A percentile compares a stretch with the other conserved stretches of the same genome.
These are phyloP conservation scores for Blastobasis adustella DNA, from an alignment of 2,888 invertebrate species.

Conservation along the genomic window DNA sequence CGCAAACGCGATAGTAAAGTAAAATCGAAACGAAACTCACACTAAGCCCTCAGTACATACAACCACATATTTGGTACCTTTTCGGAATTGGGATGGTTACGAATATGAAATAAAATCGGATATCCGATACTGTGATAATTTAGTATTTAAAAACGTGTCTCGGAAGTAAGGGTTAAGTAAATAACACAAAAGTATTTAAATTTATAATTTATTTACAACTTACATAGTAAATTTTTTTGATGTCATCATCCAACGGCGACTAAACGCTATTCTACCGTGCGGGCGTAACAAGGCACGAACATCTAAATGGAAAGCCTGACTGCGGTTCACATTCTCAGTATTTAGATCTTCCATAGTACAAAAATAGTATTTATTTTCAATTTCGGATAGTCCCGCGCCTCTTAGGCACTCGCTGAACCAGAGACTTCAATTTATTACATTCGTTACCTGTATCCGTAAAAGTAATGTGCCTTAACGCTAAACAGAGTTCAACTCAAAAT, in stretches of 20 bases:
- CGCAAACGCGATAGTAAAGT: no score
- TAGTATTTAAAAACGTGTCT: no score
- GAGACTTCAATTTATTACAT: not conserved
- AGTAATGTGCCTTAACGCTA: constrained; percentile 10
- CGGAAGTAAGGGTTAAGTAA: no score
- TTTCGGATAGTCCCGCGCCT: not conserved
- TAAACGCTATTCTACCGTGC: constrained; percentile 12
- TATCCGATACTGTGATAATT: no score
- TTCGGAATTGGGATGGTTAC: no score
- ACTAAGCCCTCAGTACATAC: no score
- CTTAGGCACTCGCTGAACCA: not conserved
- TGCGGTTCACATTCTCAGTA: not conserved
- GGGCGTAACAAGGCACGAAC: constrained; percentile 24
- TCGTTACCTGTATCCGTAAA: constrained; percentile 1
- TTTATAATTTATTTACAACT: constrained; percentile 60
- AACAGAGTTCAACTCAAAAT: constrained; percentile 14
- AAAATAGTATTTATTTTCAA: not conserved
- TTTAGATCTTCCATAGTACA: not conserved
- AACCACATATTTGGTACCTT: no score
- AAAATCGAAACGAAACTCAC: no score
- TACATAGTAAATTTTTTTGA: constrained; percentile 42
- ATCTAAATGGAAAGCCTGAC: constrained; percentile 4
- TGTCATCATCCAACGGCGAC: not conserved
- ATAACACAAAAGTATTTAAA: no score
- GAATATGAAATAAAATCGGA: no score